Evolutionary conservation across 2,888 invertebrate species (phyloP).

Genomic region (Fabriciana adippe): DNA sequence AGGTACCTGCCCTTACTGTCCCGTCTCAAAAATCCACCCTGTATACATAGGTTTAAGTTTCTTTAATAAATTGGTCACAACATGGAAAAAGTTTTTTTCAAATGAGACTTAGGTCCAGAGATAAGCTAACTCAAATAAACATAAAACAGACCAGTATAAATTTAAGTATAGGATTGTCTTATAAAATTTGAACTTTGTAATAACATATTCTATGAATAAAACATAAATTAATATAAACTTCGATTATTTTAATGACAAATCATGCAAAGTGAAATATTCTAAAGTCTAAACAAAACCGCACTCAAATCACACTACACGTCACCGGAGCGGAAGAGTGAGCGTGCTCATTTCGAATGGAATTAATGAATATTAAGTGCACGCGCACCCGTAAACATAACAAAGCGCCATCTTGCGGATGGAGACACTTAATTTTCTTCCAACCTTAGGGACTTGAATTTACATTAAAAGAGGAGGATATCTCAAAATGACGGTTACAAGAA

Average conservation of each 20-base stretch:
- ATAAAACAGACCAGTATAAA: no score
- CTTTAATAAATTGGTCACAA: no score
- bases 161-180: no score
- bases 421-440: conserved; percentile 51
- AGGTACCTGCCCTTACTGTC: no score
- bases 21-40: no score
- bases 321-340: conserved; percentile 61
- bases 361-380: conserved; percentile 76
- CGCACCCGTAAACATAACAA: conserved; percentile 47
- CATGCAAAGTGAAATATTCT: conserved; percentile 36
- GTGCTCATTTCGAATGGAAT: conserved; percentile 56
- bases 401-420: conserved; percentile 52
- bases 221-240: no score
- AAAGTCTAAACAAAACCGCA: conserved; percentile 53
- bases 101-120: no score
- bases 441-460: conserved; percentile 43
- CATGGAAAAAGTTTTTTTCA: no score
- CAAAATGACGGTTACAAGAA: conserved; percentile 37
- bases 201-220: no score
- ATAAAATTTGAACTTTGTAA: no score
- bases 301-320: conserved; percentile 48
- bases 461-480: conserved; percentile 34
- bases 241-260: neutral
- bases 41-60: no score
- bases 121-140: no score